Evolutionary conservation across 2,797 vertebrate genomes (phyloP).

Genomic region (Enteromius argenteus): DNA sequence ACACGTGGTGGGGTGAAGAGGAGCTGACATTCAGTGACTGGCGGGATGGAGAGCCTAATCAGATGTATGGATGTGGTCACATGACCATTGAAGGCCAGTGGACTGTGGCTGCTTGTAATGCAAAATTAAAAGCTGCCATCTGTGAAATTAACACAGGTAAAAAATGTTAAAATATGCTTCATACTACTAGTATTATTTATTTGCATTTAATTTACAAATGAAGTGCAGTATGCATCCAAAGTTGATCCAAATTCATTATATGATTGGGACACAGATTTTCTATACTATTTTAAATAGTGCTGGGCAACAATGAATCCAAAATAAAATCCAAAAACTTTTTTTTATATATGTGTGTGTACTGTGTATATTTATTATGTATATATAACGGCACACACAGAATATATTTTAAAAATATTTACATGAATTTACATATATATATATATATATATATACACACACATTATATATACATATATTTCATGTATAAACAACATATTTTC

Average conservation of each 20-base stretch:
- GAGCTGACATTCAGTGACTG: constrained; percentile 86
- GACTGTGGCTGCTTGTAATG: constrained; percentile 84
- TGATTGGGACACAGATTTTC: not conserved
- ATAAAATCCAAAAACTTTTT: too few species aligned
- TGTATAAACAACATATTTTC: too few species aligned
- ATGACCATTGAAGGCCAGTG: constrained; percentile 87
- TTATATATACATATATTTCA: too few species aligned
- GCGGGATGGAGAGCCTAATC: constrained; percentile 87
- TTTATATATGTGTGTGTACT: too few species aligned
- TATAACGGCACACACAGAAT: too few species aligned
- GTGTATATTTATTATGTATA: too few species aligned
- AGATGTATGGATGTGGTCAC: constrained; percentile 85
- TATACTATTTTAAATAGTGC: not conserved
- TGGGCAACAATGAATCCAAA: too few species aligned
- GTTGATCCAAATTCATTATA: not conserved
- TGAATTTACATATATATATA: too few species aligned
- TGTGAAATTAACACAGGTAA: constrained; percentile 85
- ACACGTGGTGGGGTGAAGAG: constrained; percentile 87
- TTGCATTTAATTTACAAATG: not conserved
- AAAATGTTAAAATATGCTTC: not conserved
- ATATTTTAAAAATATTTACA: too few species aligned
- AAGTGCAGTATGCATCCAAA: not conserved
- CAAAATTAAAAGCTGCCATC: constrained; percentile 87
- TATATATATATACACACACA: too few species aligned
- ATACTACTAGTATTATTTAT: not conserved